Conservation (phyloP, 92 coral and sea anemone genomes). For the Ricordea florida region DNA sequence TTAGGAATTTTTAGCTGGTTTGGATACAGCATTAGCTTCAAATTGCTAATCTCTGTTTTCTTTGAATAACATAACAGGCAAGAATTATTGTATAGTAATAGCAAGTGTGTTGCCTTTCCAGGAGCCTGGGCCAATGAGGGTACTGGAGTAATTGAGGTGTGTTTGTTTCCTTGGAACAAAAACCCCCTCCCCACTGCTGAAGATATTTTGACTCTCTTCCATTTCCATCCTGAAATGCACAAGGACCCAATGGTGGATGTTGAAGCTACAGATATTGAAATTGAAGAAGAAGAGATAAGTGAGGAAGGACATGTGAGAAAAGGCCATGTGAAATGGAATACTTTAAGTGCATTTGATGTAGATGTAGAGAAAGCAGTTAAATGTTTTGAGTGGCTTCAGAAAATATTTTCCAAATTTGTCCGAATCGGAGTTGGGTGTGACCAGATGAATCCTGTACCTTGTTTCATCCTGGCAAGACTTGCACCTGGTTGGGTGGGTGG, state of each 20-base stretch:
- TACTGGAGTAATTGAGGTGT: constrained; percentile 9
- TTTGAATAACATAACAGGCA: neutral
- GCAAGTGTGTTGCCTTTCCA: neutral
- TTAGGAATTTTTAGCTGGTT: too few relatives aligned
- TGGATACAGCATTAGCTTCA: too few relatives aligned
- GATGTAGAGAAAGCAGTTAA: neutral
- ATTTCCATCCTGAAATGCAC: constrained; percentile 52
- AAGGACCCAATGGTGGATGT: neutral
- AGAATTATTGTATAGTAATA: neutral
- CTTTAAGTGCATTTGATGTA: neutral
- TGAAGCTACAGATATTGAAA: neutral
- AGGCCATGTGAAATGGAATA: constrained; percentile 10
- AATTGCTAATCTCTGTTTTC: neutral
- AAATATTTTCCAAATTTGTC: constrained; percentile 33
- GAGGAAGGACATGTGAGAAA: neutral
- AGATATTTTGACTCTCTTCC: constrained; percentile 21
- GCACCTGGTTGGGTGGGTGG: constrained; percentile 72
- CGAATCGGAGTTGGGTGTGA: constrained; percentile 43
- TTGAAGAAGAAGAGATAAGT: neutral
- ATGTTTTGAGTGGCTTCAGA: constrained; percentile 48
- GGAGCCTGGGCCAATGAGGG: constrained; percentile 47
- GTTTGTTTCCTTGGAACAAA: constrained; percentile 59
- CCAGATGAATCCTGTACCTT: constrained; percentile 40
- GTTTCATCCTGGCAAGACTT: constrained; percentile 38
- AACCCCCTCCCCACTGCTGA: constrained; percentile 26